Conservation (phyloP, 30 jellyfish, hydroid and myxozoan species). For the Haliclystus octoradiatus region DNA sequence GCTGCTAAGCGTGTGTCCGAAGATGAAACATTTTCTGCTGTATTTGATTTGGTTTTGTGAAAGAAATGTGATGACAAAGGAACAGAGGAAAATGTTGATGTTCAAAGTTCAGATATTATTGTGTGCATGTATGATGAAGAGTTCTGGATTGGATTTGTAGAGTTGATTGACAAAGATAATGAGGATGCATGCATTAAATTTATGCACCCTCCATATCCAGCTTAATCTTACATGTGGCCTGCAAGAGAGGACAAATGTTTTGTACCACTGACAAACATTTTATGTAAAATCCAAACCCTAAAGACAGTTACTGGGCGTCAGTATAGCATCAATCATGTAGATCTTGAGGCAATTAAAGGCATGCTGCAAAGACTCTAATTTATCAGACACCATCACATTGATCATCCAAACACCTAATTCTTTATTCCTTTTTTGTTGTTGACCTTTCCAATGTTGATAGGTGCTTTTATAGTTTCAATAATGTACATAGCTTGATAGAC, state of each 20-base stretch:
- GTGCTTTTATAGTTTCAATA: too few relatives aligned
- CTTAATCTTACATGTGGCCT: constrained; percentile 28
- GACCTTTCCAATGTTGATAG: too few relatives aligned
- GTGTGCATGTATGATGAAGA: constrained; percentile 22
- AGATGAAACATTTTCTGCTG: neutral
- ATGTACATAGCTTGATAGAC: too few relatives aligned
- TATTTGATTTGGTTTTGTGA: neutral
- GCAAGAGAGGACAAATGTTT: constrained; percentile 16
- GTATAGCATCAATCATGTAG: too few relatives aligned
- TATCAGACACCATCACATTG: too few relatives aligned
- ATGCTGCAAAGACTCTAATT: too few relatives aligned
- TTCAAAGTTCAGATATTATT: neutral
- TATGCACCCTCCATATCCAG: constrained; percentile 43
- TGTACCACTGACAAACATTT: constrained; percentile 16
- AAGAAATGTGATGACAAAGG: neutral
- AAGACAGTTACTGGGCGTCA: too few relatives aligned
- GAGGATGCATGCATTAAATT: constrained; percentile 13
- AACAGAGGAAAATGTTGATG: neutral
- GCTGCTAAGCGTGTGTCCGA: constrained; percentile 21
- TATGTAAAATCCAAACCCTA: too few relatives aligned
- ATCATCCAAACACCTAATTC: too few relatives aligned
- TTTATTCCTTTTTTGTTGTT: too few relatives aligned
- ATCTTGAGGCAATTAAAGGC: too few relatives aligned
- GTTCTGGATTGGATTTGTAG: constrained; percentile 27
- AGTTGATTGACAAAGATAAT: constrained; percentile 2